Conservation (phyloP, 2,888 invertebrate species). For the Kryphioiulus occultus region DNA sequence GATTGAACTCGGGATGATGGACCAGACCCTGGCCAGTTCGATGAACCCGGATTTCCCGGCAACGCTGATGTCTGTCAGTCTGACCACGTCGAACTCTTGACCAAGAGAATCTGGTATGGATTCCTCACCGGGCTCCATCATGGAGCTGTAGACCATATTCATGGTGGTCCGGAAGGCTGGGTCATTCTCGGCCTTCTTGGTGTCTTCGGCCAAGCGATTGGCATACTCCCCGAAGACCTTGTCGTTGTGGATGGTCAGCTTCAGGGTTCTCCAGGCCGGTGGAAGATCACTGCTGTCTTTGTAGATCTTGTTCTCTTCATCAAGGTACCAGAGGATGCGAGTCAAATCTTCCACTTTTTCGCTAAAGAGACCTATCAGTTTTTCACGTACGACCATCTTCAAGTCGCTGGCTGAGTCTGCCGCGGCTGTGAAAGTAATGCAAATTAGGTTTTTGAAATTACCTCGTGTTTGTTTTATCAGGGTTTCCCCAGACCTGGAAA, state of each 20-base stretch:
- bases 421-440: too few relatives aligned
- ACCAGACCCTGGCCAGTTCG: background rate
- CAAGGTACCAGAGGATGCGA: slow-evolving; percentile 20
- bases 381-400: background rate
- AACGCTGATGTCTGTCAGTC: background rate
- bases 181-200: slow-evolving; percentile 45
- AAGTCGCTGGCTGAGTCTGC: background rate
- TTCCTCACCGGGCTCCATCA: background rate
- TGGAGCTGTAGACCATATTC: background rate
- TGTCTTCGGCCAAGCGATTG: slow-evolving; percentile 39
- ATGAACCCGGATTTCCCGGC: slow-evolving; percentile 3
- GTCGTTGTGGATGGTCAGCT: background rate
- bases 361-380: background rate
- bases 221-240: background rate
- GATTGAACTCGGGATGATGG: background rate
- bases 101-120: background rate
- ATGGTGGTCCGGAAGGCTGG: background rate
- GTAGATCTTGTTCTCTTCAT: slow-evolving; percentile 12
- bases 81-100: background rate
- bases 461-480: too few relatives aligned
- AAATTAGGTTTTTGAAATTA: too few relatives aligned
- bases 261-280: slow-evolving; percentile 42
- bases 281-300: background rate
- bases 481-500: too few relatives aligned
- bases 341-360: background rate